These are phyloP conservation scores for Garra rufa DNA, from an alignment of 2,113 vertebrate genomes.

Conservation along the genomic window DNA sequence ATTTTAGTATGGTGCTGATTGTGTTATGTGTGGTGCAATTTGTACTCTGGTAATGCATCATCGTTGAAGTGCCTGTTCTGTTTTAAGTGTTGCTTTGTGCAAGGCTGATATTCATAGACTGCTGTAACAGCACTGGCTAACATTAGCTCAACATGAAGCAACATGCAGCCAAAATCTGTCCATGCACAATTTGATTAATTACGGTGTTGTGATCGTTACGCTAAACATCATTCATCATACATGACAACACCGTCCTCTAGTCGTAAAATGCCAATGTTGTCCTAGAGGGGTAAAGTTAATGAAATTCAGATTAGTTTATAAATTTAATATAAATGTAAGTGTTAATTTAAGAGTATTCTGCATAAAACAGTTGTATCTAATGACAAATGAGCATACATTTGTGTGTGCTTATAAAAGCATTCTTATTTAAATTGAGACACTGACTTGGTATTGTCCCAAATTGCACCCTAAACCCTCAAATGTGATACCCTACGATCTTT, in stretches of 20 bases:
- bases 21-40: constrained; percentile 3
- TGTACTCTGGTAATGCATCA: constrained; percentile 35
- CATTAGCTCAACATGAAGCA: constrained; percentile 44
- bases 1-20: constrained; percentile 27
- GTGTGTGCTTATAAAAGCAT: neutral
- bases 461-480: too few relatives aligned
- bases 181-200: neutral
- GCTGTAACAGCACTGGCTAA: constrained; percentile 50
- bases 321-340: neutral
- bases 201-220: constrained; percentile 18
- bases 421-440: neutral
- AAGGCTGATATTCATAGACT: constrained; percentile 20
- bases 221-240: neutral
- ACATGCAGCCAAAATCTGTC: constrained; percentile 44
- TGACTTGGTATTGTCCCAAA: too few relatives aligned
- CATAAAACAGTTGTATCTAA: neutral
- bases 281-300: neutral
- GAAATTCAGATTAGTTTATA: neutral
- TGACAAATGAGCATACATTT: neutral
- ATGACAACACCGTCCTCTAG: neutral
- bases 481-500: too few relatives aligned
- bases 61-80: constrained; percentile 29
- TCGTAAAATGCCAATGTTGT: neutral
- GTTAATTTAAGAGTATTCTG: neutral
- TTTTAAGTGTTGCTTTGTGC: constrained; percentile 39